phyloP scores from a whole-genome alignment of 2,797 vertebrate genomes.

The Eurystomus glaucurus region DNA sequence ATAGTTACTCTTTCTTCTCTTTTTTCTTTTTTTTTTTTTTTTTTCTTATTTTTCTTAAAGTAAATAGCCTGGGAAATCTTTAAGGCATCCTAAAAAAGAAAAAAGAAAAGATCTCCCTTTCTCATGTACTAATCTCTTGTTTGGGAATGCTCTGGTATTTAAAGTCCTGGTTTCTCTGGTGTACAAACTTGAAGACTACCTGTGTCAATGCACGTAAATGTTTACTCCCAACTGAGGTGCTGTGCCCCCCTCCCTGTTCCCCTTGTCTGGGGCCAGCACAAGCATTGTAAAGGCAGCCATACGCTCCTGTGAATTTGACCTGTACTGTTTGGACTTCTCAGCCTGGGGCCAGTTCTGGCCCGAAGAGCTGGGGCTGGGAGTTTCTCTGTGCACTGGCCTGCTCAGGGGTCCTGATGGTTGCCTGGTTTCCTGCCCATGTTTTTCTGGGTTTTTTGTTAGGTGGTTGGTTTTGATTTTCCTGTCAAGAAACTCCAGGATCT shows the following conservation, averaged over 20 bases:
- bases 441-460: not conserved
- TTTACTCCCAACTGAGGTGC: slow-evolving; percentile 64
- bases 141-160: slow-evolving; percentile 64
- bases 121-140: slow-evolving; percentile 53
- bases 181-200: slow-evolving; percentile 56
- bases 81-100: slow-evolving; percentile 22
- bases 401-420: not conserved
- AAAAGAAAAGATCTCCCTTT: not conserved
- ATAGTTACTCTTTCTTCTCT: not conserved
- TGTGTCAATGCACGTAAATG: slow-evolving; percentile 72
- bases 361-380: not conserved
- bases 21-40: not conserved
- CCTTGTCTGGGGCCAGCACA: slow-evolving; percentile 16
- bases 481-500: slow-evolving; percentile 2
- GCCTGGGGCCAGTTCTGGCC: not conserved
- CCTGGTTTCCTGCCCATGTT: not conserved
- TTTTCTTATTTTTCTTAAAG: not conserved
- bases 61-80: slow-evolving; percentile 31
- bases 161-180: slow-evolving; percentile 60
- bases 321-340: not conserved
- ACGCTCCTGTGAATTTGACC: slow-evolving; percentile 1
- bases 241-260: not conserved
- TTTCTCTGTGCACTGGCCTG: slow-evolving; percentile 33
- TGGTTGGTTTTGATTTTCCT: slow-evolving; percentile 5
- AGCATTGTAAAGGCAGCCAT: not conserved